These are phyloP conservation scores for Melipona beecheii DNA, from an alignment of 2,888 invertebrate species.

Conservation along the genomic window DNA sequence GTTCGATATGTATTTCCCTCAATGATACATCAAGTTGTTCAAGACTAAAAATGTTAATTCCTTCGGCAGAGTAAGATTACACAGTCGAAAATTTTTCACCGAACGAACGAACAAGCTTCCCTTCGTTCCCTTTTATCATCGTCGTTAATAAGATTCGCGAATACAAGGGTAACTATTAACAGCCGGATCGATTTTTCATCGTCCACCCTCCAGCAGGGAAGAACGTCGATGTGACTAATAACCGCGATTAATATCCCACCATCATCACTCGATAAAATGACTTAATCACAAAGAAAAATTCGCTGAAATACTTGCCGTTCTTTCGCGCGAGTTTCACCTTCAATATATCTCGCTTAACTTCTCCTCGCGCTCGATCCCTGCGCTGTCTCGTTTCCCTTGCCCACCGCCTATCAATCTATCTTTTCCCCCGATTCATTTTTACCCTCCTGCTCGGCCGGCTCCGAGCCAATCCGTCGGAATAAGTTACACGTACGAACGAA, in stretches of 20 bases:
- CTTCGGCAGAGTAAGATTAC: neutral
- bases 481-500: conserved; percentile 71
- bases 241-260: conserved; percentile 33
- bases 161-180: conserved; percentile 9
- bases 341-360: conserved; percentile 56
- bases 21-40: too few species aligned
- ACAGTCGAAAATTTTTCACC: neutral
- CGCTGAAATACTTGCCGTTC: conserved; percentile 39
- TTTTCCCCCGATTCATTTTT: conserved; percentile 51
- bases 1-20: too few species aligned
- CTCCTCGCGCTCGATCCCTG: conserved; percentile 19
- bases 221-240: conserved; percentile 35
- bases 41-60: too few species aligned
- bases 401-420: conserved; percentile 47
- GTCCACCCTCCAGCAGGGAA: neutral
- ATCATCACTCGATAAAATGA: conserved; percentile 53
- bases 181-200: conserved; percentile 18
- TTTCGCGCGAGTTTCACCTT: conserved; percentile 34
- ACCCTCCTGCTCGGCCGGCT: conserved; percentile 30
- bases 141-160: neutral
- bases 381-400: conserved; percentile 38
- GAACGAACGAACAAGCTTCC: neutral
- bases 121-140: neutral
- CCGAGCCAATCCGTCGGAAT: conserved; percentile 74
- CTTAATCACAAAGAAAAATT: conserved; percentile 41